Conservation (phyloP, 1,140 invertebrate genomes). For the Cylas formicarius region DNA sequence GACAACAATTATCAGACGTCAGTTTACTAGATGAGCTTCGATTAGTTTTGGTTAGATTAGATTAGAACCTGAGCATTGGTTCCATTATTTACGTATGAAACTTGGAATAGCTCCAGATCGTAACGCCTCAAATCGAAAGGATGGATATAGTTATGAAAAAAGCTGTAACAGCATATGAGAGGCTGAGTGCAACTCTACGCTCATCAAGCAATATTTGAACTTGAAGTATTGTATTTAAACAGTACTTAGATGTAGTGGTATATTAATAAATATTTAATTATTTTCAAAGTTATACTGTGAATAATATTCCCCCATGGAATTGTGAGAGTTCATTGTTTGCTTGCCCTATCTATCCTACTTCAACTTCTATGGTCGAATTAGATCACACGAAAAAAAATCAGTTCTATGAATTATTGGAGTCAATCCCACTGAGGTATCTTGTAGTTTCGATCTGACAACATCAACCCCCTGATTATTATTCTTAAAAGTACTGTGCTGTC, state of each 20-base stretch:
- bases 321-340: conserved; percentile 7
- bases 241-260: background rate
- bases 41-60: no score
- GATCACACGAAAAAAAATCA: no score
- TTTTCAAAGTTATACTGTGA: conserved; percentile 5
- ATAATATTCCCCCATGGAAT: conserved; percentile 5
- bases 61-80: conserved; percentile 26
- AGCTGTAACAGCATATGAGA: conserved; percentile 27
- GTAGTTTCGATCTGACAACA: background rate
- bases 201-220: conserved; percentile 10
- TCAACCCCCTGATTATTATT: conserved; percentile 2
- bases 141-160: conserved; percentile 32
- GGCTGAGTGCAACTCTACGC: conserved; percentile 27
- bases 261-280: background rate
- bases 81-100: conserved; percentile 27
- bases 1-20: no score
- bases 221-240: conserved; percentile 3
- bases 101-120: conserved; percentile 25
- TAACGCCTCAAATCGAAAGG: conserved; percentile 32
- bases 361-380: conserved; percentile 6
- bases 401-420: background rate
- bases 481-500: background rate
- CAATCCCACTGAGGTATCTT: background rate
- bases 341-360: conserved; percentile 1
- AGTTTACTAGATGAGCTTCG: conserved; percentile 28